Base-by-base conservation (phyloP, 2,888 invertebrate genomes). In the Lysandra coridon region DNA sequence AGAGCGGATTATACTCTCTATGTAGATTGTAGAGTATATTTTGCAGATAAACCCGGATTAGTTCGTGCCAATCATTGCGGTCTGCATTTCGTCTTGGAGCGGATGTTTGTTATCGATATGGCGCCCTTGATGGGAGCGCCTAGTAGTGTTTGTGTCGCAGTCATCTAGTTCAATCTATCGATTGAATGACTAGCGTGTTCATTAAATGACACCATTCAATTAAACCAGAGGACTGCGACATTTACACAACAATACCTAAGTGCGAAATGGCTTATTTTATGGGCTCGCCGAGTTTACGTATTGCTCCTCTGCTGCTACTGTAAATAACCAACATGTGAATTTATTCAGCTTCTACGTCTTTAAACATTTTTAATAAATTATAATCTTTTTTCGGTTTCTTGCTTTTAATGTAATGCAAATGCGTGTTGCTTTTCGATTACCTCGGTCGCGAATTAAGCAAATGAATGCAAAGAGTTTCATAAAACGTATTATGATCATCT, bases 21-120 rank as follows among this genome's bases (percentile, higher is more conserved):
- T 10, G n/a, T n/a, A 30, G 23, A 64, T 23, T 5, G 12, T 30
- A 30, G 64, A 62, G n/a, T 7, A 62, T 7, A 62, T 62, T 23
- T 69, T 5, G 33, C 33, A 33, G 4, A 69, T 33, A 69, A 33
- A 33, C 69, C 30, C 4, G 33, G 69, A 69, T 69, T 30, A 69
- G 78, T 64, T 53, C 69, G n/a, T 12, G 64, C 62, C 79, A 73
- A 78, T 76, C 76, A 10, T 69, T 23, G 57, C 60, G 79, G 57
- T 81, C 78, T 81, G 80, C 79, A 73, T 78, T 80, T 73, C 64
- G 78, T 79, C 78, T 80, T 12, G 78, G 44, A 49, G 74, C 74
- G 73, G 37, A 73, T 79, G 78, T 78, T 81, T 78, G 64, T 74
- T 73, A 77, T 77, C 69, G 74, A 37, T 74, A 44, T 69, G 14